These are phyloP conservation scores for Ataeniobius toweri DNA, from an alignment of 2,797 vertebrate species.

Conservation along the genomic window DNA sequence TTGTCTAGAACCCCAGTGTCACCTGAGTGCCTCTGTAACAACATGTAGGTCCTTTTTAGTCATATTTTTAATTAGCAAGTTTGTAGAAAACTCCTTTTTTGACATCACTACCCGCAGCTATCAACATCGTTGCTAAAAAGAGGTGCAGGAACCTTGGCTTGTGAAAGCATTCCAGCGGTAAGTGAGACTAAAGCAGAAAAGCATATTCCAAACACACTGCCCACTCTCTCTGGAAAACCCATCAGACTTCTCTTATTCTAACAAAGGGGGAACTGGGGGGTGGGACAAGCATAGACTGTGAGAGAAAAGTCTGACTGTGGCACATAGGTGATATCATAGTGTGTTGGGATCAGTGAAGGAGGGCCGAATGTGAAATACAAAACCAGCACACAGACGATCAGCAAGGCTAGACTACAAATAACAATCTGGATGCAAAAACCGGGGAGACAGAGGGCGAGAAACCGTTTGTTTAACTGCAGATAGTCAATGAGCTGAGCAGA, in stretches of 20 bases:
- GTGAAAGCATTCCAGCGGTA: constrained; percentile 38
- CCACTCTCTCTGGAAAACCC: constrained; percentile 76
- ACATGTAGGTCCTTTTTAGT: background rate
- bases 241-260: constrained; percentile 71
- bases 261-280: constrained; percentile 44
- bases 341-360: constrained; percentile 55
- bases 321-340: constrained; percentile 75
- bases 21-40: background rate
- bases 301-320: constrained; percentile 60
- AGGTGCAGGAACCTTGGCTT: constrained; percentile 25
- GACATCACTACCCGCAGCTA: background rate
- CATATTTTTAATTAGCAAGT: background rate
- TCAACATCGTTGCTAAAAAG: constrained; percentile 10
- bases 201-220: constrained; percentile 47
- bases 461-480: constrained; percentile 51
- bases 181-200: constrained; percentile 39
- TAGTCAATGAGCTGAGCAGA: constrained; percentile 54
- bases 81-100: background rate
- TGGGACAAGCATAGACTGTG: constrained; percentile 48
- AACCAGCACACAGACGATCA: constrained; percentile 56
- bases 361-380: constrained; percentile 60
- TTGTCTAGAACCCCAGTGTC: constrained; percentile 1
- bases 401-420: constrained; percentile 56
- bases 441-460: constrained; percentile 37
- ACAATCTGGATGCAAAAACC: constrained; percentile 43